Base-by-base conservation (phyloP, 2,113 vertebrate species). In the Benitochromis conjunctus region DNA sequence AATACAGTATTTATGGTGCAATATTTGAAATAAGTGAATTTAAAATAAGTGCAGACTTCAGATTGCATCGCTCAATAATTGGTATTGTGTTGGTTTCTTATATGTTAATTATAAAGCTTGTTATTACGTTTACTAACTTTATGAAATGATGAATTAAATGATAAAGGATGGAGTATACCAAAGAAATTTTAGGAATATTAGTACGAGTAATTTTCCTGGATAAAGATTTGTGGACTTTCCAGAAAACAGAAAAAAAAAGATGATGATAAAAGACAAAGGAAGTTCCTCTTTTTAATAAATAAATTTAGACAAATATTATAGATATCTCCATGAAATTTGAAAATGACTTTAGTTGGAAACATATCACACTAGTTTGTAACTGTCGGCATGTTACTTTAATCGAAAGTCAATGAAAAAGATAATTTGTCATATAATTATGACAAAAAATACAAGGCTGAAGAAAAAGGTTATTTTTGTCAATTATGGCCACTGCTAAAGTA, bases 1-100 rank as follows among this genome's bases (percentile, higher is more conserved):
- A 60, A 60, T 60, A 60, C 57, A 19, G 29, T 60, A 26, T 10
- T 60, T 60, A 60, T 60, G 31, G 57, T 18, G 57, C 57, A 60
- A 60, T 31, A 31, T 60, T 31, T 60, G 29, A 60, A 60, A 31
- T 36, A 36, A 36, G 36, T 36, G 36, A 9, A 36, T 36, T 9
- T 36, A 3, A 36, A 36, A 36, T 60, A 31, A 31, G 31, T 60
- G 29, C 31, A 31, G 57, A 60, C 57, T 60, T 3, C 57, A 60
- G 29, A 31, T 60, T 60, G 5, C 57, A 60, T 60, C 14, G 31
- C 57, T 26, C 2, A 60, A 60, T 60, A 31, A 60, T 60, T 60
- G 14, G 14, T 31, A 60, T 31, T 31, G 29, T 31, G 14, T 60
- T 60, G 29, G 57, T 31, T 60, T 31, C 26, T 31, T 60, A 31